Evolutionary conservation across 2,888 invertebrate genomes (phyloP).

Genomic region (Platycheirus albimanus): DNA sequence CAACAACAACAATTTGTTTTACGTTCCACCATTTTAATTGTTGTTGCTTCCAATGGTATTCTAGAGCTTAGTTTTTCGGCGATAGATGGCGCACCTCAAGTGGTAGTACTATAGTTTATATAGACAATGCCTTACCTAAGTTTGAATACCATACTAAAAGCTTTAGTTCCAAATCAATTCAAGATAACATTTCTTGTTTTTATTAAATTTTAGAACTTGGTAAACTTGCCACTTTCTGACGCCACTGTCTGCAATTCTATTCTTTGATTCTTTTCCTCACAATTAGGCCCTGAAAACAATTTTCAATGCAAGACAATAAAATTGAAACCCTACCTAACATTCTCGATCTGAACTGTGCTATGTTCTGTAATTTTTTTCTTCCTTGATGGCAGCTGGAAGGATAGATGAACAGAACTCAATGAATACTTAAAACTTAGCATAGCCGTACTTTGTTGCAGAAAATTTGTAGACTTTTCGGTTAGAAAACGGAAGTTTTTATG

Average conservation of each 20-base stretch:
- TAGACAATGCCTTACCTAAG: no score
- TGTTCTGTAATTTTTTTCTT: conserved; percentile 41
- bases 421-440: conserved; percentile 24
- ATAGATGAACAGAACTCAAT: conserved; percentile 35
- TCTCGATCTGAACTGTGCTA: no score
- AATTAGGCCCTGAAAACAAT: conserved; percentile 49
- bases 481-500: conserved; percentile 53
- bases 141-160: no score
- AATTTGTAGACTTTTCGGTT: neutral
- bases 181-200: no score
- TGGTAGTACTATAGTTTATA: no score
- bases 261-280: conserved; percentile 9
- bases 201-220: neutral
- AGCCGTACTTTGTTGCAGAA: conserved; percentile 13
- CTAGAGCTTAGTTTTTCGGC: no score
- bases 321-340: conserved; percentile 51
- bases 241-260: conserved; percentile 26
- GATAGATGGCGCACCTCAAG: no score
- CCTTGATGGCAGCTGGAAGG: conserved; percentile 38
- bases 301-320: conserved; percentile 35
- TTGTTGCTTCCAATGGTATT: no score
- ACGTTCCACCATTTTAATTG: no score
- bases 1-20: no score
- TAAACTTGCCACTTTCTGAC: neutral
- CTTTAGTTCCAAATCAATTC: no score